Evolutionary conservation across 1,140 invertebrate species (phyloP), one percentile per base, ranked within the genome.

Genomic region (Neodiprion pinetum): DNA sequence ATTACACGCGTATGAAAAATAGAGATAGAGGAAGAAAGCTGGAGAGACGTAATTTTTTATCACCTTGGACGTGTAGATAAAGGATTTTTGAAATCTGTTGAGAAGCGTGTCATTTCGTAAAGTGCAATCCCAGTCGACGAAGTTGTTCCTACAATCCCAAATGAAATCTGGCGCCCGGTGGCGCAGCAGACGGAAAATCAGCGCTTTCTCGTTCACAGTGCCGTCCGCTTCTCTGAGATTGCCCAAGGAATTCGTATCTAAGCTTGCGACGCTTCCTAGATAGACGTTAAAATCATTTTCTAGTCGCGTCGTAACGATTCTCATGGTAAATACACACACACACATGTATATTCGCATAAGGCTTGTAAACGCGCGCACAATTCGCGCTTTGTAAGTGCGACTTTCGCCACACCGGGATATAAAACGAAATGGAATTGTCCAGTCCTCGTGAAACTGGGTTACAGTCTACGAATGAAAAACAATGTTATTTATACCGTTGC

Each of bases 51-150:
- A 72, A 48, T 72, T 28, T 61, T 11, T 49, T 47, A 68, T 53
- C 77, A 88, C 86, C 82, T 88, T 88, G 4, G 87, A 88, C 0
- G 85, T 88, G 66, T 88, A 88, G 66, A 85, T 70, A 12, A 75
- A 80, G 1, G 86, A 82, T 70, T 84, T 85, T 11, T 86, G 77
- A 0, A 85, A 81, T 74, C 82, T 79, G 72, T 88, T 88, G 1
- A 88, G 76, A 12, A 84, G 72, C 23, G 84, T 83, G 10, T 81
- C 76, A 17, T 65, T 73, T 9, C 74, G 78, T 0, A 88, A 75
- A 9, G 80, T 74, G 0, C 80, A 75, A 50, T 85, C 81, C 87
- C 86, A 88, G 9, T 85, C 81, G 65, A 82, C 50, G 28, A 88
- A 88, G 66, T 88, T 81, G 67, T 87, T 88, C 23, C 85, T 79